These are phyloP conservation scores for Mythimna impura DNA, from an alignment of 2,888 invertebrate species.

Conservation along the genomic window DNA sequence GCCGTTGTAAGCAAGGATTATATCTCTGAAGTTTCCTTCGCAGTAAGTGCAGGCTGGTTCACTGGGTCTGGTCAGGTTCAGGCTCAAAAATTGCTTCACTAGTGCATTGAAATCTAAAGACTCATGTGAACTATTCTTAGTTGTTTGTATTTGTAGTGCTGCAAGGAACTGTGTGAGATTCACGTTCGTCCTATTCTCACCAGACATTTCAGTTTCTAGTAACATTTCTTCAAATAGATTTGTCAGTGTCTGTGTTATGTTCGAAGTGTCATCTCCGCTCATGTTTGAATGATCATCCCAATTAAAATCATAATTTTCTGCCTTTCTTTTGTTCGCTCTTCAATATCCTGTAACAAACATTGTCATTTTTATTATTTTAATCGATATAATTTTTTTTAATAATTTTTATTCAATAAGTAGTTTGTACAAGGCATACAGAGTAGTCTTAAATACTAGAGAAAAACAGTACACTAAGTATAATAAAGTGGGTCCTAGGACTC, in stretches of 20 bases:
- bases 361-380: neutral
- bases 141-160: conserved; percentile 76
- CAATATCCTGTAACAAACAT: conserved; percentile 66
- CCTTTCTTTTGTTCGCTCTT: conserved; percentile 15
- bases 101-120: conserved; percentile 82
- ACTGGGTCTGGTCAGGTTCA: conserved; percentile 79
- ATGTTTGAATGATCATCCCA: conserved; percentile 68
- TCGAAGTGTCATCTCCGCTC: conserved; percentile 77
- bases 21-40: conserved; percentile 90
- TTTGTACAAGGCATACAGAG: too few species aligned
- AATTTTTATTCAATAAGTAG: too few species aligned
- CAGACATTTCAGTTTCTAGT: conserved; percentile 76
- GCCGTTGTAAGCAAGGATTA: conserved; percentile 92
- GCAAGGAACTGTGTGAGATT: conserved; percentile 81
- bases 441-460: too few species aligned
- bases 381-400: neutral
- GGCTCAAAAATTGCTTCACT: conserved; percentile 77
- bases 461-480: too few species aligned
- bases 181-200: conserved; percentile 78
- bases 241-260: conserved; percentile 84
- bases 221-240: conserved; percentile 85
- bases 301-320: conserved; percentile 43
- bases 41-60: conserved; percentile 89
- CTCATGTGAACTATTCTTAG: conserved; percentile 79
- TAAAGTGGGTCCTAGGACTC: too few species aligned